These are phyloP conservation scores for Ophion ellenae DNA, from an alignment of 2,888 invertebrate species.

Conservation along the genomic window DNA sequence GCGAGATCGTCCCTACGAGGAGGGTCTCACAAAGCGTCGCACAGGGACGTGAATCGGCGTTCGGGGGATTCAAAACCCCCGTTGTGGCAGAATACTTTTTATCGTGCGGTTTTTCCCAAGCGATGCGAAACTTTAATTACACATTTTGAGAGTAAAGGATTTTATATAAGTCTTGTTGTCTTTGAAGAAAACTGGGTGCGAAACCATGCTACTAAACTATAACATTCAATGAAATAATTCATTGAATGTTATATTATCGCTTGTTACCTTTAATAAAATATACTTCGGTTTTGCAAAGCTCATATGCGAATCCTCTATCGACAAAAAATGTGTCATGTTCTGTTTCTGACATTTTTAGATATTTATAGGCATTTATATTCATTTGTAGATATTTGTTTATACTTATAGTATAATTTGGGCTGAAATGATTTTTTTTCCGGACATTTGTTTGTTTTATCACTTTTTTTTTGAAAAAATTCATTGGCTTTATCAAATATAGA, in stretches of 20 bases:
- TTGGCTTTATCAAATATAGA: no score
- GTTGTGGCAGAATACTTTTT: neutral
- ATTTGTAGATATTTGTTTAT: no score
- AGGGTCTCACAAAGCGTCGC: conserved; percentile 9
- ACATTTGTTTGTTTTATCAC: no score
- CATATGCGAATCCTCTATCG: neutral
- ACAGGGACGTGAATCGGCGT: conserved; percentile 20
- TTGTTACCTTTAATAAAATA: no score
- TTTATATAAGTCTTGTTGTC: neutral
- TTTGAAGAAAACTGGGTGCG: neutral
- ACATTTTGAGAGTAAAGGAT: no score
- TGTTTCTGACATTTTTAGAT: no score
- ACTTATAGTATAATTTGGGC: no score
- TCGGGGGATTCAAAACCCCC: neutral
- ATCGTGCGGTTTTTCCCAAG: conserved; percentile 4
- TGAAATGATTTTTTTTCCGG: no score
- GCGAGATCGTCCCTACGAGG: neutral
- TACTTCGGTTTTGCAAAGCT: neutral
- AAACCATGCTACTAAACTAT: neutral
- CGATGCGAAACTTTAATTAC: neutral
- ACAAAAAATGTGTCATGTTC: neutral
- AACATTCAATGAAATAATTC: neutral
- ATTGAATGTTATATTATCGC: neutral
- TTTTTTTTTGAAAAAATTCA: no score
- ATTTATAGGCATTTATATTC: no score